Conservation (phyloP, 92 coral and sea anemone genomes). For the Siderastrea radians region DNA sequence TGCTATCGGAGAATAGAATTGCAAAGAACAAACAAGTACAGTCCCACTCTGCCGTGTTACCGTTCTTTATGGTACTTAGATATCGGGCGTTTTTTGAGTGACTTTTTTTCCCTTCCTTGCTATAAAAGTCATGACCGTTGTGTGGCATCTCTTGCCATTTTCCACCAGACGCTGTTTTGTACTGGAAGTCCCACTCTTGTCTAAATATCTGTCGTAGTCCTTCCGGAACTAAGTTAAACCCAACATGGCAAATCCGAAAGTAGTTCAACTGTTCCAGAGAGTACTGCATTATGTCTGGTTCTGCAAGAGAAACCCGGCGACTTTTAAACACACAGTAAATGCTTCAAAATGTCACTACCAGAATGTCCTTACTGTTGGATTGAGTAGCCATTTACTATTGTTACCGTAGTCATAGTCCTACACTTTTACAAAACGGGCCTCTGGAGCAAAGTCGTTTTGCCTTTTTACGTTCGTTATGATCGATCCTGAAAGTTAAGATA, state of each 20-base stretch:
- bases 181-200: too few species aligned
- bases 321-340: too few species aligned
- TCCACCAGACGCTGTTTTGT: background rate
- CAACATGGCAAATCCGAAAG: background rate
- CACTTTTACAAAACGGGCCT: too few species aligned
- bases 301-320: background rate
- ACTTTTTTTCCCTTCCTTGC: background rate
- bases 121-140: slow-evolving; percentile 4
- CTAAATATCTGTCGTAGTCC: slow-evolving; percentile 1
- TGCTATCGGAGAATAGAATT: slow-evolving; percentile 7
- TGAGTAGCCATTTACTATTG: background rate
- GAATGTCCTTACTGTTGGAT: background rate
- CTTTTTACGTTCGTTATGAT: background rate
- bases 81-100: background rate
- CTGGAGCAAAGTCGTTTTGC: background rate
- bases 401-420: too few species aligned
- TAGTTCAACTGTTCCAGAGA: background rate
- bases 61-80: background rate
- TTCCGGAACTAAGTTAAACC: slow-evolving; percentile 1
- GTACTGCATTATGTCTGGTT: background rate
- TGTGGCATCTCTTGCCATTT: slow-evolving; percentile 10
- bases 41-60: background rate
- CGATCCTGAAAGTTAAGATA: too few species aligned
- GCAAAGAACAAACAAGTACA: background rate
- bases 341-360: too few species aligned